Base-by-base conservation (phyloP, 2,888 invertebrate species). In the Archips xylosteana region DNA sequence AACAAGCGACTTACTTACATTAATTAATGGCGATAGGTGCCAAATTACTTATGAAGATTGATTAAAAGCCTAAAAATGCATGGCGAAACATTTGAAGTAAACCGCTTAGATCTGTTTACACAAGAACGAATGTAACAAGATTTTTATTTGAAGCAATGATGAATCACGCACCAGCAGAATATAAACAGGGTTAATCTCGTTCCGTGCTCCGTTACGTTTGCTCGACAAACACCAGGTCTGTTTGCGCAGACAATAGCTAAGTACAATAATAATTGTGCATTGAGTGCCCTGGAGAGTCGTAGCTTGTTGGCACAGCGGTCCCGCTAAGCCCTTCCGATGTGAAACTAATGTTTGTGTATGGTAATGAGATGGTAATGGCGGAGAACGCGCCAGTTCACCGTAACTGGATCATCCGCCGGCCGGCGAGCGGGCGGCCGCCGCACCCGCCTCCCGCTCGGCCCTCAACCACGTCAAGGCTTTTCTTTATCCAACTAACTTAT, bases 231-330 rank as follows among this genome's bases (percentile, higher is more conserved):
- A 90, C 78, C 77, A 80, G 75, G 79, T 83, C 76, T 90, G 91
- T 92, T 92, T 93, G 86, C 85, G 84, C 84, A 88, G 91, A 91
- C 92, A 92, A 93, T 92, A 88, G 87, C 87, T 89, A 89, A 92
- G 92, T 90, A 91, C 90, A 92, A 92, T 92, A 92, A 92, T 92
- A 92, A 92, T 92, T 92, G 91, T 88, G 88, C 89, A 87, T 87
- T 87, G 87, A 92, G 90, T 86, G 86, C 85, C 83, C 83, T 78
- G 78, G 82, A 82, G 86, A 84, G 84, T 80, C 84, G 82, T 83
- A 85, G 83, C 87, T 85, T 91, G 92, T 91, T 91, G 88, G 89
- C 84, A 85, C 85, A 89, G 85, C 85, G 89, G 85, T 83, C 86
- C 85, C 88, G 85, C 88, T 92, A 88, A 92, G 89, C 91, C 91